Percentiles rank a stretch among this genome's conserved stretches.
These are phyloP conservation scores for Morpho deidamia DNA, from an alignment of 2,888 invertebrate genomes.

Conservation along the genomic window DNA sequence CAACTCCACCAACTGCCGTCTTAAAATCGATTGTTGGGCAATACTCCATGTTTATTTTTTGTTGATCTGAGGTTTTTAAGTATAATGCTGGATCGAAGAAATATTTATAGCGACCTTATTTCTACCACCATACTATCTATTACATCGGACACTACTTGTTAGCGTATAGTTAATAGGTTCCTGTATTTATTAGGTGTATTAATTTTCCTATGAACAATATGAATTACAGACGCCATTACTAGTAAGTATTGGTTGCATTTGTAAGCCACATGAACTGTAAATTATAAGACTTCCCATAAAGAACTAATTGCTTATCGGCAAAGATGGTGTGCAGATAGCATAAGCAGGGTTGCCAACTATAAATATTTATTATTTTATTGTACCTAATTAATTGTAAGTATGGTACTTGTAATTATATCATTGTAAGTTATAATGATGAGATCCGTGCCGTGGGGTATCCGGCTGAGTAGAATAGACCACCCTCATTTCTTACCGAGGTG, in stretches of 20 bases:
- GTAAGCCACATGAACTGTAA: slow-evolving; percentile 1
- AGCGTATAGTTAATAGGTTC: slow-evolving; percentile 9
- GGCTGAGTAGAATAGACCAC: no score
- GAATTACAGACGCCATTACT: slow-evolving; percentile 2
- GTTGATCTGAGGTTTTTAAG: no score
- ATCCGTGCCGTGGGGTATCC: no score
- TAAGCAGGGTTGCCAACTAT: no score
- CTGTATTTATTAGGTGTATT: slow-evolving; percentile 8
- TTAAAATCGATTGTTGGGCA: no score
- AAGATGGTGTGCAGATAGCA: background rate
- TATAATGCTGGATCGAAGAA: background rate
- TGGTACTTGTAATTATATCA: no score
- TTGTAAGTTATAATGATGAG: no score
- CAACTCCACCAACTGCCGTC: no score
- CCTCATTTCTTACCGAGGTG: no score
- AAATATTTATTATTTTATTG: no score
- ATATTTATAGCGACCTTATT: background rate
- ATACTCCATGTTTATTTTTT: no score
- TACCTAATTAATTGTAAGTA: no score
- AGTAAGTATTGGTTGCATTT: background rate
- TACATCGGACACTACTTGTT: slow-evolving; percentile 10
- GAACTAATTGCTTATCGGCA: background rate
- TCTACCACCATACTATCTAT: slow-evolving; percentile 1
- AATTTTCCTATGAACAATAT: slow-evolving; percentile 7
- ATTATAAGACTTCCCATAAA: background rate